Evolutionary conservation across 2,797 vertebrate species (phyloP).

Genomic region (Knipowitschia caucasica): DNA sequence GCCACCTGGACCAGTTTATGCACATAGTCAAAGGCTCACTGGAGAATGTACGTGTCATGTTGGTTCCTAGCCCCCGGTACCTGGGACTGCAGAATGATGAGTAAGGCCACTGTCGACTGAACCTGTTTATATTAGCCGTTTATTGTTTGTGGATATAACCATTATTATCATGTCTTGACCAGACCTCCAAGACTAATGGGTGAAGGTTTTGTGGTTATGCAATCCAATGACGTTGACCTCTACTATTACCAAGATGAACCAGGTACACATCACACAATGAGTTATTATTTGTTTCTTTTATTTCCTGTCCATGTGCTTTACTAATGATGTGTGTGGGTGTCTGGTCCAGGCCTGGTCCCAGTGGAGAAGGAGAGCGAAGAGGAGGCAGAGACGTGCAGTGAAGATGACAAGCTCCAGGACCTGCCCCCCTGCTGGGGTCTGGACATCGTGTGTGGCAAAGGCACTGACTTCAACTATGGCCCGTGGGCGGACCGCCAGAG

Average conservation of each 20-base stretch:
- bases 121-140: not conserved
- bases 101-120: conserved; percentile 70
- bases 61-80: conserved; percentile 95
- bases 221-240: conserved; percentile 98
- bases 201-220: conserved; percentile 98
- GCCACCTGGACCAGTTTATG: conserved; percentile 97
- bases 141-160: no score
- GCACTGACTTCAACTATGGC: conserved; percentile 98
- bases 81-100: conserved; percentile 95
- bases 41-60: conserved; percentile 97
- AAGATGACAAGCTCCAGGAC: conserved; percentile 92
- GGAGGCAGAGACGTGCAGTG: conserved; percentile 80
- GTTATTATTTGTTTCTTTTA: not conserved
- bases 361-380: conserved; percentile 86
- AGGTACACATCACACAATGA: conserved; percentile 71
- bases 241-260: conserved; percentile 99
- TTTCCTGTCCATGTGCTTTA: not conserved
- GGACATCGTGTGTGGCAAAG: conserved; percentile 98
- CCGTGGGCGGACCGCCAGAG: conserved; percentile 98
- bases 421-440: conserved; percentile 96
- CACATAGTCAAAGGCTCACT: conserved; percentile 95
- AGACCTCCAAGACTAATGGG: conserved; percentile 98
- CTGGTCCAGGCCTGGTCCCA: conserved; percentile 85
- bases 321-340: not conserved
- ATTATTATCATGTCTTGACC: not conserved